Percentiles rank a stretch among this genome's conserved stretches.
Evolutionary conservation across 2,113 vertebrate genomes (phyloP).

Genomic region (Prietella phreatophila): DNA sequence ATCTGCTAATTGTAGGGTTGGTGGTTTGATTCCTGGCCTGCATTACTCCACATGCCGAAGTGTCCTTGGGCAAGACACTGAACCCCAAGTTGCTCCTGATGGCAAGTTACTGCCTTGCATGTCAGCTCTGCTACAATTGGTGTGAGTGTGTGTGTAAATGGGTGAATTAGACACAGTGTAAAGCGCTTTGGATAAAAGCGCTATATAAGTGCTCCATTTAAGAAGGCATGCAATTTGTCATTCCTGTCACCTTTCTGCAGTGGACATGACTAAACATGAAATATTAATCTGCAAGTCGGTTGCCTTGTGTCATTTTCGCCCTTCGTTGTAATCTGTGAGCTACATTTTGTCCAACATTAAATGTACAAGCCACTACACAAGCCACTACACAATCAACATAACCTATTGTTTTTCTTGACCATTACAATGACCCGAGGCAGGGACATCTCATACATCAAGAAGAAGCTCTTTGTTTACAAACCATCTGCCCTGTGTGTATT

Average conservation of each 20-base stretch:
- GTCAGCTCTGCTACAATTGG: too few species aligned
- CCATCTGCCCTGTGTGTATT: not conserved
- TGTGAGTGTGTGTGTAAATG: too few species aligned
- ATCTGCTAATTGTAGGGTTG: too few species aligned
- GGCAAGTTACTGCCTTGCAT: too few species aligned
- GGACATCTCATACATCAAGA: slow-evolving; percentile 54
- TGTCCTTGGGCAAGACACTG: too few species aligned
- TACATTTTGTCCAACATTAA: not conserved
- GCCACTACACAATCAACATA: slow-evolving; percentile 48
- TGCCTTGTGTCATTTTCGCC: not conserved
- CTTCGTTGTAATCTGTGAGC: not conserved
- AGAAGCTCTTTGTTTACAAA: slow-evolving; percentile 54
- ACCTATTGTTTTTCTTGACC: slow-evolving; percentile 52
- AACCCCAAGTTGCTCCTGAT: too few species aligned
- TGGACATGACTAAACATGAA: not conserved
- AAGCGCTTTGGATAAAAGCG: too few species aligned
- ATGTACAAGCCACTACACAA: too few species aligned
- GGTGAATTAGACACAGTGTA: too few species aligned
- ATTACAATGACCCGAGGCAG: slow-evolving; percentile 17
- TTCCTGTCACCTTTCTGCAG: not conserved
- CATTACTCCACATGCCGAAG: too few species aligned
- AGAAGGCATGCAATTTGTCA: not conserved
- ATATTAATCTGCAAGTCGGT: not conserved
- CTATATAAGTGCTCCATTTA: too few species aligned
- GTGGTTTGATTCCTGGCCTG: too few species aligned